Evolutionary conservation across 1,140 invertebrate genomes (phyloP).

Genomic region (Pentalonia nigronervosa): DNA sequence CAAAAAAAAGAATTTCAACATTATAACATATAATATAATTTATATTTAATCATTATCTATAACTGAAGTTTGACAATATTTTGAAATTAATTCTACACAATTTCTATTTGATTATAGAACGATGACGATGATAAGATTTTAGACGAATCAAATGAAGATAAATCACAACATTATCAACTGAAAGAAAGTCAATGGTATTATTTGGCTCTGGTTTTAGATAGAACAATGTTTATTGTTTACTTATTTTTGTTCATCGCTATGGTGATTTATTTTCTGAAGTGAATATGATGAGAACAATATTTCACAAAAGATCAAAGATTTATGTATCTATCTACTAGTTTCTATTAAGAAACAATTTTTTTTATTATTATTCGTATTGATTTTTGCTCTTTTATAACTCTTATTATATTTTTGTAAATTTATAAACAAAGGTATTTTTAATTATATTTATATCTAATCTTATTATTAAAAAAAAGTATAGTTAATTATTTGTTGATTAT

Average conservation of each 20-base stretch:
- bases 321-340: not conserved
- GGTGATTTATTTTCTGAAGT: constrained; percentile 65
- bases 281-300: not conserved
- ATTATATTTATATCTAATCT: not conserved
- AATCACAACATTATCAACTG: not conserved
- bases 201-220: constrained; percentile 70
- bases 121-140: not conserved
- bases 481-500: not conserved
- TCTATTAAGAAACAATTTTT: not conserved
- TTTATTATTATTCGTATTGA: constrained; percentile 13
- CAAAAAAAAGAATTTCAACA: not conserved
- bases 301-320: not conserved
- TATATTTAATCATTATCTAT: not conserved
- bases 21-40: not conserved
- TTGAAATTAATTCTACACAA: not conserved
- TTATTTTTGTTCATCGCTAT: constrained; percentile 67
- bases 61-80: not conserved
- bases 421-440: constrained; percentile 4
- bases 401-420: constrained; percentile 9
- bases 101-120: not conserved
- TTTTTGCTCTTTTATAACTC: not conserved
- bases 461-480: not conserved
- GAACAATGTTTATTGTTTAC: constrained; percentile 69
- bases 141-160: constrained; percentile 20
- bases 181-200: constrained; percentile 71